These are phyloP conservation scores for Noctuana brunneofusca DNA, from an alignment of 2,888 invertebrate species.

Conservation along the genomic window DNA sequence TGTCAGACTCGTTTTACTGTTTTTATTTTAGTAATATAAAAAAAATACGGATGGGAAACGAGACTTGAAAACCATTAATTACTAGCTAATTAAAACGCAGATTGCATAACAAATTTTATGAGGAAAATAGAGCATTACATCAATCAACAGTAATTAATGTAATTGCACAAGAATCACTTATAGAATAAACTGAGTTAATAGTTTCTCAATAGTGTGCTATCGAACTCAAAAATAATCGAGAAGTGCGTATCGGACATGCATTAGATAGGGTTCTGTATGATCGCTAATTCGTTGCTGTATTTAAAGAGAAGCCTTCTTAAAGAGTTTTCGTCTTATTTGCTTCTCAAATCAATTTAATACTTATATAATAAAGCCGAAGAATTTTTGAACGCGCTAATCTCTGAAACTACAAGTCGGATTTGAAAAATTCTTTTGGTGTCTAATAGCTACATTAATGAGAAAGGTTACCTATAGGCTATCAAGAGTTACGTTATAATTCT, in stretches of 20 bases:
- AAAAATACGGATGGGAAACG: background rate
- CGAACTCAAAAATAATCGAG: background rate
- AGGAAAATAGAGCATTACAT: conserved; percentile 1
- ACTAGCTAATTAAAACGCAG: background rate
- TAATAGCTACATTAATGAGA: too few species aligned
- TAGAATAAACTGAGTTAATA: background rate
- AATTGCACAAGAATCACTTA: conserved; percentile 6
- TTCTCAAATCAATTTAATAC: too few species aligned
- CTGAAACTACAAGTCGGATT: too few species aligned
- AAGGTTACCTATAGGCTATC: too few species aligned
- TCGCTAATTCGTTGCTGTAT: background rate
- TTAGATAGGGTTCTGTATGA: background rate
- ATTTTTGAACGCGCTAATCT: too few species aligned
- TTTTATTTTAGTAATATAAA: background rate
- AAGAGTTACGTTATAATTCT: too few species aligned
- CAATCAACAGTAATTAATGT: conserved; percentile 3
- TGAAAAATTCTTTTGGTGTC: too few species aligned
- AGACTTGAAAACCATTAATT: background rate
- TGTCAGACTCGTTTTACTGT: too few species aligned
- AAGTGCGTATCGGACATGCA: background rate
- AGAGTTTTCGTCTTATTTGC: too few species aligned
- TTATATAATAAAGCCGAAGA: too few species aligned
- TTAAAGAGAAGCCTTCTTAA: background rate
- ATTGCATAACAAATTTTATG: background rate
- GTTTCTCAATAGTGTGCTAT: conserved; percentile 1